These are phyloP conservation scores for Neosilurus mollespiculum DNA, from an alignment of 2,797 vertebrate genomes.

Conservation along the genomic window DNA sequence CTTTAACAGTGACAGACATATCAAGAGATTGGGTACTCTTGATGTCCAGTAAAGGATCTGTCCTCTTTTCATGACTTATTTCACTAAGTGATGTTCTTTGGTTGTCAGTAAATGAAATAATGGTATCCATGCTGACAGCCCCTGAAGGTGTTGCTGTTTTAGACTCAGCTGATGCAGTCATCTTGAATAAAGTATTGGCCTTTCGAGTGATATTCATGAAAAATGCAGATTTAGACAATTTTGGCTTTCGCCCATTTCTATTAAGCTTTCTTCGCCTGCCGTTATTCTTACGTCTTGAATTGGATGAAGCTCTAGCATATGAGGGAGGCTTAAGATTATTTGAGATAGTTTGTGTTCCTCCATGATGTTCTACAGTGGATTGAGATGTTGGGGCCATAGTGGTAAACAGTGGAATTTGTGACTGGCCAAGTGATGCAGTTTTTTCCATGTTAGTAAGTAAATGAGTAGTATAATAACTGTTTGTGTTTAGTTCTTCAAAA, in stretches of 20 bases:
- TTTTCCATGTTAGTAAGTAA: conserved; percentile 46
- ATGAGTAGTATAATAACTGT: conserved; percentile 51
- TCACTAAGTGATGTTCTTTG: conserved; percentile 64
- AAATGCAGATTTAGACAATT: conserved; percentile 41
- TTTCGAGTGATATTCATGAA: conserved; percentile 44
- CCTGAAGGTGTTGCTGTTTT: conserved; percentile 59
- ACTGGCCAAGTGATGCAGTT: conserved; percentile 39
- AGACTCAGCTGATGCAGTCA: conserved; percentile 50
- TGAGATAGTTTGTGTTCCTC: conserved; percentile 37
- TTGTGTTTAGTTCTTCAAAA: conserved; percentile 37
- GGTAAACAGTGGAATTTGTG: conserved; percentile 48
- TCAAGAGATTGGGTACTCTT: conserved; percentile 39
- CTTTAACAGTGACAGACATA: conserved; percentile 47
- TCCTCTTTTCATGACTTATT: conserved; percentile 63
- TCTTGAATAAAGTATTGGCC: conserved; percentile 31
- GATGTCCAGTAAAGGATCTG: conserved; percentile 51
- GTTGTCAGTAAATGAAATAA: conserved; percentile 61
- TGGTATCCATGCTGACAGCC: conserved; percentile 50
- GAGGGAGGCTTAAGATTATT: neutral
- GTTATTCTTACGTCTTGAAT: conserved; percentile 68
- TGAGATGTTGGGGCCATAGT: conserved; percentile 30
- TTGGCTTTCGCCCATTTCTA: conserved; percentile 72
- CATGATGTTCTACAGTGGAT: conserved; percentile 6
- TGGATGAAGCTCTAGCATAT: conserved; percentile 50
- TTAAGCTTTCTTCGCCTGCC: conserved; percentile 74